These are phyloP conservation scores for Atrina japonica DNA, from an alignment of 2,888 invertebrate genomes.

Conservation along the genomic window DNA sequence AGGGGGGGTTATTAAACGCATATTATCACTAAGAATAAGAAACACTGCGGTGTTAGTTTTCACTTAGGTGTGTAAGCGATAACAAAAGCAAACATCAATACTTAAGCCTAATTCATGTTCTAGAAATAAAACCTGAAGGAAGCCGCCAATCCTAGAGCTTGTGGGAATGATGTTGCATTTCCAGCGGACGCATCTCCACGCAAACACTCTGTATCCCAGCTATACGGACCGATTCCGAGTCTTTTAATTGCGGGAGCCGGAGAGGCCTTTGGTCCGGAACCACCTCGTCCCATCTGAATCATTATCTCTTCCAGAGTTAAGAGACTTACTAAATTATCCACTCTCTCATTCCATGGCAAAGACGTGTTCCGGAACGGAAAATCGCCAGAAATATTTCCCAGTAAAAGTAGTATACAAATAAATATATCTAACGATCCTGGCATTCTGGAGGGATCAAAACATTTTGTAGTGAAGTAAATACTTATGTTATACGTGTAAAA, in stretches of 20 bases:
- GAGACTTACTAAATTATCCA: constrained; percentile 72
- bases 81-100: too few relatives aligned
- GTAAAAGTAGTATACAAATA: too few relatives aligned
- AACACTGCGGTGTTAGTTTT: too few relatives aligned
- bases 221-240: constrained; percentile 72
- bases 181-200: constrained; percentile 74
- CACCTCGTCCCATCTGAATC: constrained; percentile 65
- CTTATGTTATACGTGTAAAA: too few relatives aligned
- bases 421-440: too few relatives aligned
- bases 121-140: constrained; percentile 79
- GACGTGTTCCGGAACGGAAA: constrained; percentile 75
- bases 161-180: constrained; percentile 76
- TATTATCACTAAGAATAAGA: too few relatives aligned
- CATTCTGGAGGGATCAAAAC: too few relatives aligned
- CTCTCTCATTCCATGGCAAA: constrained; percentile 73
- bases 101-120: too few relatives aligned
- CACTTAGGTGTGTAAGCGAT: too few relatives aligned
- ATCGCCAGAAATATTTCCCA: too few relatives aligned
- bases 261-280: constrained; percentile 62
- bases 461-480: too few relatives aligned
- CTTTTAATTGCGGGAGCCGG: constrained; percentile 72
- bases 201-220: constrained; percentile 77
- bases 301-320: constrained; percentile 72
- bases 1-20: too few relatives aligned
- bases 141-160: constrained; percentile 77